These are phyloP conservation scores for Montipora foliosa DNA, from an alignment of 64 coral and sea anemone species.

Conservation along the genomic window DNA sequence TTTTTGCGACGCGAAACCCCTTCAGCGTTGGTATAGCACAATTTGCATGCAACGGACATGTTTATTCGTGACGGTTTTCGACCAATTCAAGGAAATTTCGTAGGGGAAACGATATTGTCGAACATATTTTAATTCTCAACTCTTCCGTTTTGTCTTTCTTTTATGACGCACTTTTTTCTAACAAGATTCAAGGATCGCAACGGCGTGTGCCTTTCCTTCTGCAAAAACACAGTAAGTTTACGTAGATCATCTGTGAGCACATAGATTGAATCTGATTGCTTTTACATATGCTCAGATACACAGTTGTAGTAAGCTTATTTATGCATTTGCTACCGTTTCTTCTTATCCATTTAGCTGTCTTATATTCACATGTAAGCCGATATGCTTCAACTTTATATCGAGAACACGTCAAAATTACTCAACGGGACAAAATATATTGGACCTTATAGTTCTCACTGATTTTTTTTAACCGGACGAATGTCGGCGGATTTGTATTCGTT, in stretches of 20 bases:
- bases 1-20: too few relatives aligned
- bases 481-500: background rate
- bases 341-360: background rate
- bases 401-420: background rate
- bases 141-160: background rate
- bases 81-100: conserved; percentile 24
- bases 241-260: background rate
- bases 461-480: background rate
- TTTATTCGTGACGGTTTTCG: conserved; percentile 31
- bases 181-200: background rate
- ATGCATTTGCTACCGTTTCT: background rate
- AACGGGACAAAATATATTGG: background rate
- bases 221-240: too few relatives aligned
- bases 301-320: background rate
- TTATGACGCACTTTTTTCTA: background rate
- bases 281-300: background rate
- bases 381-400: background rate
- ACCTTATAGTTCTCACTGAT: background rate
- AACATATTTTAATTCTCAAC: background rate
- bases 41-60: background rate
- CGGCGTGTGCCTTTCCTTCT: too few relatives aligned
- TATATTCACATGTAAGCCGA: background rate
- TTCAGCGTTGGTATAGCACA: too few relatives aligned
- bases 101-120: background rate
- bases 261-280: background rate